Base-by-base conservation (phyloP, 2,797 vertebrate genomes). In the Erpetoichthys calabaricus region DNA sequence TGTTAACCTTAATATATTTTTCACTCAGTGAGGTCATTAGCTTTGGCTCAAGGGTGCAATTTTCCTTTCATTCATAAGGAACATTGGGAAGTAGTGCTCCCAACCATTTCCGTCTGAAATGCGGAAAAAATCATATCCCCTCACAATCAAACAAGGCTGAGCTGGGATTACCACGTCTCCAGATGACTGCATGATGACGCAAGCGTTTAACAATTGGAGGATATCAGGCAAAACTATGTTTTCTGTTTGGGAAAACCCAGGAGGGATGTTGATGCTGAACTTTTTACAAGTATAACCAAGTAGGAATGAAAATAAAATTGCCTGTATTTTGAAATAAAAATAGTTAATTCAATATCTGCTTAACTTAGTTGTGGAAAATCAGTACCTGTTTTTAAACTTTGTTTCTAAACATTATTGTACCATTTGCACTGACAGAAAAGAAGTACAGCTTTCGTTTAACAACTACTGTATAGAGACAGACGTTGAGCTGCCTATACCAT, bases 141-240 rank as follows among this genome's bases (percentile, higher is more conserved):
- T 82, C 72, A 86, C 89, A 91, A 89, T 91, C 85, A 89, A 75
- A 79, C 71, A 75, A 79, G 74, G 71, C 71, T 66, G 73, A 74
- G 69, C 67, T 67, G 79, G 79, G 77, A 85, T 79, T 71, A 79
- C 74, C 82, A 75, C 75, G 60, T 82, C 79, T 82, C 73, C 69
- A 74, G 67, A 74, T 71, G 63, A 79, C 81, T 80, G 80, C 67
- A 75, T 73, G 78, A 66, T 95, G 93, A 94, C 92, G 91, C 90
- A 95, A 81, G 78, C 81, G 76, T 79, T 65, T 87, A 91, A 98
- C 94, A 98, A 98, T 97, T 79, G 91, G 86, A 96, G 94, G 94
- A 97, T 96, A 92, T 89, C 75, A 81, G 89, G 83, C 82, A 85
- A 82, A 80, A 83, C 83, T 77, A 83, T 85, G 75, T 85, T 82